phyloP scores from a whole-genome alignment of 2,113 vertebrate genomes.

The Garra rufa region DNA sequence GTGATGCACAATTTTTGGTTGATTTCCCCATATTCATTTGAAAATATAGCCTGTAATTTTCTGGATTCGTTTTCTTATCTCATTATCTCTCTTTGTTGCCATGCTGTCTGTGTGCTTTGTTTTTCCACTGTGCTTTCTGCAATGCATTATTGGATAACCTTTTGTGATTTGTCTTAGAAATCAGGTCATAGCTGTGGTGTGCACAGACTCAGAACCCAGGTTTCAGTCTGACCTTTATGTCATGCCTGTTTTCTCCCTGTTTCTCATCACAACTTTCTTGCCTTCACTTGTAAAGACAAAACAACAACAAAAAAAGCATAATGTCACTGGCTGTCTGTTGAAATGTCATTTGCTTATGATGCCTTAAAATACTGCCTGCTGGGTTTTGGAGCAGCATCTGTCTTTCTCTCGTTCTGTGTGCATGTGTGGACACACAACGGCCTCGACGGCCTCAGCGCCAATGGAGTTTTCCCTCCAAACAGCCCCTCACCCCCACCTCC shows the following conservation, averaged over 20 bases:
- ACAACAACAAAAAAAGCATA: background rate
- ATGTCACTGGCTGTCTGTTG: background rate
- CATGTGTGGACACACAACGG: background rate
- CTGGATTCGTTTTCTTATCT: too few species aligned
- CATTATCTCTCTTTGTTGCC: too few species aligned
- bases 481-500: conserved; percentile 13
- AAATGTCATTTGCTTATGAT: background rate
- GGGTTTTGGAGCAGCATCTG: background rate
- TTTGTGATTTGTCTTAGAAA: background rate
- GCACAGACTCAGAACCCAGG: background rate
- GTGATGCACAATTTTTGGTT: too few species aligned
- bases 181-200: background rate
- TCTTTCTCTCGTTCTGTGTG: background rate
- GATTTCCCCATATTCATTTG: too few species aligned
- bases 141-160: background rate
- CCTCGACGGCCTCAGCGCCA: background rate
- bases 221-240: background rate
- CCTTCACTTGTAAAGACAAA: background rate
- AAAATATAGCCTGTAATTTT: too few species aligned
- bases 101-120: too few species aligned
- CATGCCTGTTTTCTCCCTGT: background rate
- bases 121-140: background rate
- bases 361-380: background rate
- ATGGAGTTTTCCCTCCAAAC: conserved; percentile 22
- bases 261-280: background rate